These are phyloP conservation scores for Rugalucina vietnamica DNA, from an alignment of 2,888 invertebrate genomes.

Conservation along the genomic window DNA sequence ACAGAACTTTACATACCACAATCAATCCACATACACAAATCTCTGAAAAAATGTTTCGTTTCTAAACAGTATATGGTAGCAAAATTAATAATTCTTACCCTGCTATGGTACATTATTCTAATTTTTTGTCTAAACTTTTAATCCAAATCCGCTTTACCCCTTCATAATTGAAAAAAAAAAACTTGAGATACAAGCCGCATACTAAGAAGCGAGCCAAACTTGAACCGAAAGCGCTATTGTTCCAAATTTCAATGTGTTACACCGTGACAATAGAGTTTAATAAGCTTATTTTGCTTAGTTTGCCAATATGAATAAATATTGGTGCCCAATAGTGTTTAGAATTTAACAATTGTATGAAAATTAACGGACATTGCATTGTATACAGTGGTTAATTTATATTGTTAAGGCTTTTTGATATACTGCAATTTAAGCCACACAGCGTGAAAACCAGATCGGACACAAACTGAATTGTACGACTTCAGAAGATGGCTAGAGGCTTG, in stretches of 20 bases:
- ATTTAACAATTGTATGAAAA: conserved; percentile 13
- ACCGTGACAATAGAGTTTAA: not conserved
- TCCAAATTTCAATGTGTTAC: not conserved
- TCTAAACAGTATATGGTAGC: too few relatives aligned
- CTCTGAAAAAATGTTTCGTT: too few relatives aligned
- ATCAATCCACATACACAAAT: too few relatives aligned
- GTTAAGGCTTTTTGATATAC: not conserved
- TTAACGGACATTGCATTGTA: conserved; percentile 5
- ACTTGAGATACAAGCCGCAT: not conserved
- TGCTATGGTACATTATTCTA: not conserved
- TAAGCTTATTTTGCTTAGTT: not conserved
- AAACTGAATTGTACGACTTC: too few relatives aligned
- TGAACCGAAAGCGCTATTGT: not conserved
- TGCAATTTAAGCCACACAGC: too few relatives aligned
- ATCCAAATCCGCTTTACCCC: conserved; percentile 3
- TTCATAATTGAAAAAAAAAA: conserved; percentile 10
- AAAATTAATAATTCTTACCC: conserved; percentile 1
- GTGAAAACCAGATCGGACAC: too few relatives aligned
- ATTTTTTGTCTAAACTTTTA: not conserved
- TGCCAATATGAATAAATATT: not conserved
- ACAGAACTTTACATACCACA: too few relatives aligned
- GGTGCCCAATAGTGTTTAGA: not conserved
- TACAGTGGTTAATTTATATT: not conserved
- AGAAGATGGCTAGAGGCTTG: too few relatives aligned
- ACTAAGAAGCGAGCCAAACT: conserved; percentile 4